Base-by-base conservation (phyloP, 2,797 vertebrate species). In the Cynodonichthys magdalenae region DNA sequence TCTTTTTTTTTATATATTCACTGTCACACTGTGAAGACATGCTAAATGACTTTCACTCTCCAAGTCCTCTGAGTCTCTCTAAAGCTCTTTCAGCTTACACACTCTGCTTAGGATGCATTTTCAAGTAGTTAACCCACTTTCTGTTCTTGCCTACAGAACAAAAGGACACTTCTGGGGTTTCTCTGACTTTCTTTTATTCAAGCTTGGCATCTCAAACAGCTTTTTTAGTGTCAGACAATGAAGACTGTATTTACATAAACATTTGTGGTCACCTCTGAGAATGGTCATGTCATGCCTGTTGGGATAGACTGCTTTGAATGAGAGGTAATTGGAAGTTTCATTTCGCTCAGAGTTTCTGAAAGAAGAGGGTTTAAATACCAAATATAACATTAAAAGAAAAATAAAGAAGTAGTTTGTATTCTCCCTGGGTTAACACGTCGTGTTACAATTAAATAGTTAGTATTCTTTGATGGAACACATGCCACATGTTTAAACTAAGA, bases 101-200 rank as follows among this genome's bases (percentile, higher is more conserved):
- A 59, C 70, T 65, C 77, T 78, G 80, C 73, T 84, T 76, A 68
- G 74, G 60, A 53, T 78, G 77, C 77, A 79, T 83, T 81, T 82
- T 80, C 74, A 71, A 83, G 76, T 42, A 49, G 67, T 81, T 85
- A 86, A 83, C 82, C 74, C 79, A 80, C 75, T 87, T 87, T 85
- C 69, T 69, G 61, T 74, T 74, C 54, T 65, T 74, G 61, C 51
- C 66, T 60, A 53, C 69, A 68, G 75, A 87, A 76, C 80, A 83
- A 79, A 72, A 53, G 11, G 56, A 71, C 49, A 76, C 75, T 70
- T 77, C 65, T 78, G 79, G 77, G 80, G 74, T 66, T 77, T 82
- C 57, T 20, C 61, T 56, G 47, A 61, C 61, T 78, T 29, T 58
- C 20, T 18, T 52, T 34, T 62, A 20, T 77, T 70, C 29, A 7